Evolutionary conservation across 1,140 invertebrate genomes (phyloP), one percentile per base, ranked within the genome.

Genomic region (Drosophila neocordata): DNA sequence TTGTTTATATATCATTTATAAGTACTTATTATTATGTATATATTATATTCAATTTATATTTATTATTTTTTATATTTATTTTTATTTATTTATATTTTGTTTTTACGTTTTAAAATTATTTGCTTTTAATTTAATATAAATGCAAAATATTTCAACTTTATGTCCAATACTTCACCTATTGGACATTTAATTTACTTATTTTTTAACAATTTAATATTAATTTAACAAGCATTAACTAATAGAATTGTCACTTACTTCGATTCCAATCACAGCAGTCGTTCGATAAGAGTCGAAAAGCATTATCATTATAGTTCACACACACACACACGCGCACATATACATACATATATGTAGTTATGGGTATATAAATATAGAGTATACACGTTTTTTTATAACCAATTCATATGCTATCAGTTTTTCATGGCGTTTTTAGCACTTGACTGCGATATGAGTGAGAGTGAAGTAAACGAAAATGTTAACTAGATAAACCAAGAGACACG

Each of bases 221-320:
- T 62, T 20, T 53, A 77, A 58, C 41, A 18, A 44, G 34, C 66
- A 52, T 69, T 85, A 70, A 35, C 8, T 35, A 41, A 84, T 77
- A 68, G 67, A 65, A 64, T 75, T 76, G 63, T 66, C 67, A 85
- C 82, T 85, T 87, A 85, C 82, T 72, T 88, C 74, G 65, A 73
- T 76, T 41, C 22, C 53, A 31, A 48, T 48, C 41, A 48, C 15
- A 20, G 41, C 11, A 48, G 18, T 18, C 1, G 24, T 5, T 12
- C 70, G 82, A 85, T 87, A 85, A 87, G 81, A 63, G 62, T 44
- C 52, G 55, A 55, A 51, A 48, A 69, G 22, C 41, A 48, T 48
- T 53, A 62, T 52, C 41, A 64, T 64, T 78, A 71, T 73, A 48
- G 41, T 6, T 24, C 8, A 48, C 62, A 44, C 5, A 2, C 27